Percentiles rank a stretch among this genome's conserved stretches.
Evolutionary conservation across 1,140 invertebrate genomes (phyloP).

Genomic region (Drosophila funebris): DNA sequence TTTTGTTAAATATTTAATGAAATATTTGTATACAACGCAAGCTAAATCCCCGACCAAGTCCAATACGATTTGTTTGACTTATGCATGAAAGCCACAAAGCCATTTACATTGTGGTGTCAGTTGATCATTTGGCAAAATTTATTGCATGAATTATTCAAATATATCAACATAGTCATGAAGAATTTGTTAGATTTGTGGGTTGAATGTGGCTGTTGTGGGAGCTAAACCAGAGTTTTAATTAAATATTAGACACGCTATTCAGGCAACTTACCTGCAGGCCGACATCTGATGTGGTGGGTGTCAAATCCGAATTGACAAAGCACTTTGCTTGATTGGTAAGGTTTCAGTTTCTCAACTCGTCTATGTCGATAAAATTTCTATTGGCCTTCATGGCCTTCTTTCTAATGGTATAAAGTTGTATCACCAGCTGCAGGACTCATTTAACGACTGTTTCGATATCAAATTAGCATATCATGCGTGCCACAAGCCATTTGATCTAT

Average conservation of each 20-base stretch:
- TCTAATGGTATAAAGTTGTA: conserved; percentile 31
- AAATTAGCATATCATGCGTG: conserved; percentile 39
- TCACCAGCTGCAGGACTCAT: conserved; percentile 9
- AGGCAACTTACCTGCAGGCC: neutral
- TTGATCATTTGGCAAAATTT: conserved; percentile 22
- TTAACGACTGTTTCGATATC: neutral
- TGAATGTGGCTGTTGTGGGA: neutral
- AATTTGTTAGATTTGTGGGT: neutral
- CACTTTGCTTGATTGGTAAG: conserved; percentile 51
- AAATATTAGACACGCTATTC: conserved; percentile 14
- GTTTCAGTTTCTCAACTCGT: neutral
- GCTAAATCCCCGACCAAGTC: conserved; percentile 33
- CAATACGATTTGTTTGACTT: conserved; percentile 40
- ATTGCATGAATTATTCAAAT: conserved; percentile 61
- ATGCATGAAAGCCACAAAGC: conserved; percentile 37
- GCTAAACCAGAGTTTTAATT: conserved; percentile 49
- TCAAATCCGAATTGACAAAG: conserved; percentile 24
- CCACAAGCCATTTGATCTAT: conserved; percentile 14
- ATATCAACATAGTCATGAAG: conserved; percentile 18
- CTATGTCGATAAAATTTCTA: conserved; percentile 24
- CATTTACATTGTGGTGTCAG: conserved; percentile 32
- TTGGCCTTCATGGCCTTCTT: conserved; percentile 26
- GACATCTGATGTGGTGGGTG: conserved; percentile 25
- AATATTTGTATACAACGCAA: neutral
- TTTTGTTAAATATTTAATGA: conserved; percentile 16